Evolutionary conservation across 1,140 invertebrate species (phyloP).

Genomic region (Macrosteles quadrilineatus): DNA sequence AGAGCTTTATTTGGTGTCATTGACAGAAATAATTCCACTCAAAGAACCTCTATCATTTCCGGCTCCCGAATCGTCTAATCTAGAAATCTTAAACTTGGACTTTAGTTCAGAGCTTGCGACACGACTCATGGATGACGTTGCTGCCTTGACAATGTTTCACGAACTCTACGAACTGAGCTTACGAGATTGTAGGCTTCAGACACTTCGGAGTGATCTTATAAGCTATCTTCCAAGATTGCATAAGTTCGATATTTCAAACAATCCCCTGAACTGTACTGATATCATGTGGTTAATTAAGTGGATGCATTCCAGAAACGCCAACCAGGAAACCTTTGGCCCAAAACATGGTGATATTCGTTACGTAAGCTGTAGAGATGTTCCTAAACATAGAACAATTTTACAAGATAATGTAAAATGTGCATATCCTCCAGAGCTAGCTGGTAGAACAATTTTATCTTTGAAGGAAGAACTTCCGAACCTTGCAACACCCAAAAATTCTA

Average conservation of each 20-base stretch:
- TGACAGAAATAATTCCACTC: constrained; percentile 58
- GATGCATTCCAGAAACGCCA: constrained; percentile 49
- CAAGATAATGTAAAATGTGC: neutral
- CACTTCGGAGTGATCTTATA: constrained; percentile 65
- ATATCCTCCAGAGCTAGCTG: neutral
- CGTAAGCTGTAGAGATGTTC: neutral
- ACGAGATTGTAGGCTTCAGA: constrained; percentile 61
- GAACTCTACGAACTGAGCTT: constrained; percentile 69
- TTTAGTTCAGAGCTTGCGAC: constrained; percentile 69
- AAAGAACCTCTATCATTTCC: constrained; percentile 62
- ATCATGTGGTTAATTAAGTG: constrained; percentile 65
- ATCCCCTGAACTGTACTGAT: constrained; percentile 62
- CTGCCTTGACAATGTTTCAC: constrained; percentile 67
- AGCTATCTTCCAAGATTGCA: constrained; percentile 69
- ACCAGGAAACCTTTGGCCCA: too few relatives aligned
- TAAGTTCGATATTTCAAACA: constrained; percentile 59
- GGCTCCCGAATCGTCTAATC: constrained; percentile 64
- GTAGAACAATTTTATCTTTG: neutral
- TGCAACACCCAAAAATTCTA: too few relatives aligned
- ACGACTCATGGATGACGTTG: constrained; percentile 67
- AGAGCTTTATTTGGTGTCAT: constrained; percentile 65
- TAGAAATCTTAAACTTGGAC: constrained; percentile 71
- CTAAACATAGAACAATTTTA: neutral
- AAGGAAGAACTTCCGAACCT: neutral
- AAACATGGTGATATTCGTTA: neutral